phyloP scores from a whole-genome alignment of 2,888 invertebrate genomes.

The Dusona sp. region DNA sequence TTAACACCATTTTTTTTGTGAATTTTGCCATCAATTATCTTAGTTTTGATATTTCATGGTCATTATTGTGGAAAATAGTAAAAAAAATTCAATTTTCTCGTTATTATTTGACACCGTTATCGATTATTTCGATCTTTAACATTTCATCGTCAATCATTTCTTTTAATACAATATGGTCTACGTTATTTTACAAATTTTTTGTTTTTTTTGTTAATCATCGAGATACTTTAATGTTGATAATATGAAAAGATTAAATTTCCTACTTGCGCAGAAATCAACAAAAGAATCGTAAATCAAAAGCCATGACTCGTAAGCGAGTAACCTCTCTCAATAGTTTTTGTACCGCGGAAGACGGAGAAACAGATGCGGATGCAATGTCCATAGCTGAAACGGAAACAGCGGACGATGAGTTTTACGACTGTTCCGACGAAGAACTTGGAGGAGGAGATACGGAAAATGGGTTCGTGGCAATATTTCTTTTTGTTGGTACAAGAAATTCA shows the following conservation, averaged over 20 bases:
- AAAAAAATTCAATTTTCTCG: neutral
- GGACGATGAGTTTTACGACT: conserved; percentile 83
- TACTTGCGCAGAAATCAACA: conserved; percentile 75
- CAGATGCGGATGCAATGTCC: conserved; percentile 80
- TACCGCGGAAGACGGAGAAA: conserved; percentile 78
- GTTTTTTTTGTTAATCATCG: neutral
- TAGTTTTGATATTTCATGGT: too few relatives aligned
- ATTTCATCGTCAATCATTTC: neutral
- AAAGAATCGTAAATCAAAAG: conserved; percentile 75
- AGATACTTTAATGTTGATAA: neutral
- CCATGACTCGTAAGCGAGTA: conserved; percentile 70
- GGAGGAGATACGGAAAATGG: conserved; percentile 77
- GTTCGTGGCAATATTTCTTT: conserved; percentile 73
- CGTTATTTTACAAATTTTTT: neutral
- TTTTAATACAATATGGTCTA: neutral
- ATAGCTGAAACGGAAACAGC: conserved; percentile 80
- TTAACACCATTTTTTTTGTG: too few relatives aligned
- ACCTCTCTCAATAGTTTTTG: conserved; percentile 76
- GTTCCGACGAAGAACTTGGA: conserved; percentile 80
- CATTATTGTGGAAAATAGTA: too few relatives aligned
- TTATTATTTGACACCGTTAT: too few relatives aligned
- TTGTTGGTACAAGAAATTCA: neutral
- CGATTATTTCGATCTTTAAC: neutral
- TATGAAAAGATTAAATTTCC: neutral
- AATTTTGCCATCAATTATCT: too few relatives aligned